Percentiles rank a stretch among this genome's conserved stretches.
These are phyloP conservation scores for Palythoa caribaeorum DNA, from an alignment of 92 coral and sea anemone species.

Conservation along the genomic window DNA sequence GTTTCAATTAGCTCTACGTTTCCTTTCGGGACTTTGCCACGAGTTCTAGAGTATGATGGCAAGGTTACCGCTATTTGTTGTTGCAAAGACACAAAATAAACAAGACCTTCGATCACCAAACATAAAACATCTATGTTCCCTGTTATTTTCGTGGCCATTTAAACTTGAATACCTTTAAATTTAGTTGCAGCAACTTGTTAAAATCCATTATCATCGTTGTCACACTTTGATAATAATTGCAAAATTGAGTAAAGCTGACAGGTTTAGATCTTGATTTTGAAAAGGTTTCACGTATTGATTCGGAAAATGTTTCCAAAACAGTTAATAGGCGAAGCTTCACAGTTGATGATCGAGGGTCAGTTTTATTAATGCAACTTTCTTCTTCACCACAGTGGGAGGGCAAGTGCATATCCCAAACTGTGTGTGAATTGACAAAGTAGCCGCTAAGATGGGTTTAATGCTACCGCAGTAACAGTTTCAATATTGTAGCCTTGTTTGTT, in stretches of 20 bases:
- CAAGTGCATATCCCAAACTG: no score
- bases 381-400: no score
- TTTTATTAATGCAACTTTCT: no score
- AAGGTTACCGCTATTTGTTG: background rate
- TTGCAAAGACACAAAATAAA: background rate
- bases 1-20: conserved; percentile 88
- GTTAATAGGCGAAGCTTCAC: background rate
- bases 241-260: no score
- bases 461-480: no score
- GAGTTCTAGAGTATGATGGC: conserved; percentile 53
- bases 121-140: background rate
- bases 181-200: background rate
- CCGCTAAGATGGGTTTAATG: no score
- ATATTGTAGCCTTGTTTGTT: no score
- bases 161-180: background rate
- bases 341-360: background rate
- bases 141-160: background rate
- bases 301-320: background rate
- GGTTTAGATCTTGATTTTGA: background rate
- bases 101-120: background rate
- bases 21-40: conserved; percentile 80
- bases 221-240: background rate
- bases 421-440: no score
- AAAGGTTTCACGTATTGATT: no score
- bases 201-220: background rate